Base-by-base conservation (phyloP, 2,797 vertebrate species). In the Catostomus latipinnis region DNA sequence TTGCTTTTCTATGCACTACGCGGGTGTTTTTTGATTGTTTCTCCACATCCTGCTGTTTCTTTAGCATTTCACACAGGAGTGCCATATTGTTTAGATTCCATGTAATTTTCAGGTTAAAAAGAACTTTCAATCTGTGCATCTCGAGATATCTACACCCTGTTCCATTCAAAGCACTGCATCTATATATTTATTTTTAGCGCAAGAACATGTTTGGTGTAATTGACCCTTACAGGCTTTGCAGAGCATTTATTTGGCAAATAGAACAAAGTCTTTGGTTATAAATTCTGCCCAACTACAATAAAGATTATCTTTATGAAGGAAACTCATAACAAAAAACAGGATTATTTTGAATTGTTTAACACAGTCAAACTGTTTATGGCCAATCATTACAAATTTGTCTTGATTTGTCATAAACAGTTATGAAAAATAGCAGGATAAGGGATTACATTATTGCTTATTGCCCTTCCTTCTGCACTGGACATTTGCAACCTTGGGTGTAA, bases 331-430 rank as follows among this genome's bases (percentile, higher is more conserved):
- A 13, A n/a, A 56, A 2, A 1, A 34, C 34, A 34, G 34, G 34
- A 34, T 34, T 34, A 34, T 34, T 34, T 3, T 34, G 34, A 34
- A 14, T 66, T 81, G 72, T 81, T 63, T 71, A 53, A 83, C 12
- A 16, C 75, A 67, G 74, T 52, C n/a, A 67, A 85, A 74, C 62
- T 54, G 45, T 6, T 2, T 6, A 72, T 6, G n/a, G 61, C 78
- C 78, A 84, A 73, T 57, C 54, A 81, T n/a, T 58, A 65, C 75
- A 76, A 56, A 8, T 34, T 43, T 11, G 5, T 43, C 46, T 34
- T 46, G 56, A 78, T n/a, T n/a, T n/a, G n/a, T 18, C 52, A n/a
- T 49, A 54, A 57, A 52, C 65, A 71, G 79, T 70, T 78, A 58
- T 34, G 4, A 34, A 34, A 81, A 84, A 81, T 74, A 18, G 81